Percentiles rank a stretch among this genome's conserved stretches.
Evolutionary conservation across 2,797 vertebrate genomes (phyloP).

Genomic region (Chrosomus eos): DNA sequence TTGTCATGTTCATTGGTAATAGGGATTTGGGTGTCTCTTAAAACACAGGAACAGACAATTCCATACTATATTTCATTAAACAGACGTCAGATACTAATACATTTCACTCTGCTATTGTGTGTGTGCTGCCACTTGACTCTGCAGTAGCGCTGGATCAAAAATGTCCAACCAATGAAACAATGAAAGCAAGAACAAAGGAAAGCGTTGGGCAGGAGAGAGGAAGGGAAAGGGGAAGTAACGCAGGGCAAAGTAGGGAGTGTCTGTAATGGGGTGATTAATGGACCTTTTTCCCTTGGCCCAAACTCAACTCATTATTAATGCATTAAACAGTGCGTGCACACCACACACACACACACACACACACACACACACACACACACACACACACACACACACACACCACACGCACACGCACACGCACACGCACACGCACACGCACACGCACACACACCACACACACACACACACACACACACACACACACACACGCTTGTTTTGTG

Average conservation of each 20-base stretch:
- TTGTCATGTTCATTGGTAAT: conserved; percentile 11
- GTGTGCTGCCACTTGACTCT: conserved; percentile 6
- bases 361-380: conserved; percentile 25
- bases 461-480: conserved; percentile 12
- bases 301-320: conserved; percentile 45
- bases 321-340: conserved; percentile 14
- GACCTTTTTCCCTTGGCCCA: conserved; percentile 26
- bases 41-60: conserved; percentile 29
- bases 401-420: no score
- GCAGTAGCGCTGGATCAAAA: background rate
- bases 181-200: conserved; percentile 44
- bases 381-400: conserved; percentile 19
- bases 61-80: conserved; percentile 12
- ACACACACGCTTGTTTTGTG: background rate
- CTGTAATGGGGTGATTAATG: conserved; percentile 50
- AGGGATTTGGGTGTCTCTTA: background rate
- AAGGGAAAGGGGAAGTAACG: conserved; percentile 22
- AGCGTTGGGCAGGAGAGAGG: conserved; percentile 32
- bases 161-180: conserved; percentile 44
- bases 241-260: conserved; percentile 38
- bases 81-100: background rate
- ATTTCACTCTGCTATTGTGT: conserved; percentile 14
- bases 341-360: conserved; percentile 6
- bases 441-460: no score
- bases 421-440: background rate